phyloP scores from a whole-genome alignment of 1,140 invertebrate species.

The Pissodes strobi region DNA sequence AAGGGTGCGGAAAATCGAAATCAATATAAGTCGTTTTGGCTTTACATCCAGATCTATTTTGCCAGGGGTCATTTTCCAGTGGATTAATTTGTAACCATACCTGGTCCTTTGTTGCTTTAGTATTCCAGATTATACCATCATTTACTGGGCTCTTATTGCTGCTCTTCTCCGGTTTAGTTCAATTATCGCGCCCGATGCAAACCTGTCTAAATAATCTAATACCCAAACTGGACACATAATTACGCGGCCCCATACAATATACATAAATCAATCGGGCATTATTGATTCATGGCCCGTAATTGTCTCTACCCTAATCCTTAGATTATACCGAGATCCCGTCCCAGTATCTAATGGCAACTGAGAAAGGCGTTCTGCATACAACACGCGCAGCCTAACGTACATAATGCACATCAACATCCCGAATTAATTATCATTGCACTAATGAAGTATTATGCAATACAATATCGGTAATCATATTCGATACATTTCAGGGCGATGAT shows the following conservation, averaged over 20 bases:
- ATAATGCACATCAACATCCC: conserved; percentile 15
- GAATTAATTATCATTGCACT: conserved; percentile 11
- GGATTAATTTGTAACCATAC: too few species aligned
- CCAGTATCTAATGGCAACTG: neutral
- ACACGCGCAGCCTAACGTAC: conserved; percentile 1
- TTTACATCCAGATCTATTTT: too few species aligned
- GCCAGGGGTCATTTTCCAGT: too few species aligned
- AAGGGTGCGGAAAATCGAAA: too few species aligned
- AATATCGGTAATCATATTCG: too few species aligned
- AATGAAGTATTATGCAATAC: conserved; percentile 13
- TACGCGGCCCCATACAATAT: neutral
- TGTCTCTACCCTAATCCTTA: conserved; percentile 12
- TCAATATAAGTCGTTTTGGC: too few species aligned
- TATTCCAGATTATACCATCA: too few species aligned
- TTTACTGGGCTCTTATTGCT: too few species aligned
- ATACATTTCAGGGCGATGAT: too few species aligned
- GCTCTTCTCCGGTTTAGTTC: too few species aligned
- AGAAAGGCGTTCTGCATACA: conserved; percentile 3
- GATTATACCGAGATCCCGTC: conserved; percentile 9
- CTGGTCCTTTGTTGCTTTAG: too few species aligned
- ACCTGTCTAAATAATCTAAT: conserved; percentile 2
- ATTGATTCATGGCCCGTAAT: conserved; percentile 16
- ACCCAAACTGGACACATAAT: neutral
- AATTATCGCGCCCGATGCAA: too few species aligned
- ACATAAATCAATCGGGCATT: conserved; percentile 18